Conservation (phyloP, 2,888 invertebrate genomes). For the Eristalinus aeneus region DNA sequence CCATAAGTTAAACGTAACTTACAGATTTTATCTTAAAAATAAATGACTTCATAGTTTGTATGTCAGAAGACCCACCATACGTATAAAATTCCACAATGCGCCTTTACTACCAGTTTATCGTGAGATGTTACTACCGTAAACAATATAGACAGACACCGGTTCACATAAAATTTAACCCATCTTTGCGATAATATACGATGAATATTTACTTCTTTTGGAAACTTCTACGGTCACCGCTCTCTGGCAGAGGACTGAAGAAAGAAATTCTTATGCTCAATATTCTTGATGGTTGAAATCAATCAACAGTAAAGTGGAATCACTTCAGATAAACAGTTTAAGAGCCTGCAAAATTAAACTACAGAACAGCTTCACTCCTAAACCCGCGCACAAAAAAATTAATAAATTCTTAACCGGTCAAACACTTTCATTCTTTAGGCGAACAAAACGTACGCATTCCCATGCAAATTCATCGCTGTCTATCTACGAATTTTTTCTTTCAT, state of each 20-base stretch:
- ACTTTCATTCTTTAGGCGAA: not conserved
- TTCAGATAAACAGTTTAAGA: not conserved
- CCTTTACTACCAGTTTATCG: too few relatives aligned
- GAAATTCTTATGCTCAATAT: not conserved
- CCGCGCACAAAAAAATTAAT: not conserved
- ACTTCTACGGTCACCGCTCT: too few relatives aligned
- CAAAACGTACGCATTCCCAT: conserved; percentile 32
- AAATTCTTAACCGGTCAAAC: conserved; percentile 49
- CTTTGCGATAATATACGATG: too few relatives aligned
- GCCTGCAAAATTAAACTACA: not conserved
- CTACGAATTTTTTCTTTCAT: conserved; percentile 20
- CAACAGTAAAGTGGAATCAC: not conserved
- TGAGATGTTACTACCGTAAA: too few relatives aligned
- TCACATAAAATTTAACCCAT: too few relatives aligned
- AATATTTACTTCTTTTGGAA: too few relatives aligned
- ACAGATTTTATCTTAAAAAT: too few relatives aligned
- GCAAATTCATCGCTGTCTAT: conserved; percentile 30
- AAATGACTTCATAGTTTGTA: too few relatives aligned
- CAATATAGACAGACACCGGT: too few relatives aligned
- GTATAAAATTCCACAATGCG: too few relatives aligned
- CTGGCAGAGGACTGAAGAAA: not conserved
- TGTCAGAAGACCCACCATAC: too few relatives aligned
- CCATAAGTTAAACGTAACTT: too few relatives aligned
- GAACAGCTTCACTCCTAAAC: not conserved
- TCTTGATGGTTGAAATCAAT: not conserved